Conservation (phyloP, 2,797 vertebrate species). For the Choloepus didactylus region DNA sequence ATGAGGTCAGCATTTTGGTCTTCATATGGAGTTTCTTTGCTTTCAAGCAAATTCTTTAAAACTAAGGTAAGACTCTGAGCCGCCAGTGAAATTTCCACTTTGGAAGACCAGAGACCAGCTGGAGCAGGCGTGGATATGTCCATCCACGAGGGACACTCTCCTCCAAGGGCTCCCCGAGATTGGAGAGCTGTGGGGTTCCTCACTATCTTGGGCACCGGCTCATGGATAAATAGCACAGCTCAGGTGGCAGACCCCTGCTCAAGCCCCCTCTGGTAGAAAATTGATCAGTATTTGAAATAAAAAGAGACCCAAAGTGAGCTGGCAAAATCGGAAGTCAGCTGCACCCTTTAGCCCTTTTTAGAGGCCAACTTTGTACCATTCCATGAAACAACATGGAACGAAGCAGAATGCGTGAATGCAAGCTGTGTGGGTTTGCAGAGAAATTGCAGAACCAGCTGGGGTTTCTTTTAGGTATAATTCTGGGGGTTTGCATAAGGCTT, state of each 20-base stretch:
- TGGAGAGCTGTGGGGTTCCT: background rate
- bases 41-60: constrained; percentile 38
- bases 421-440: background rate
- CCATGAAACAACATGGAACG: background rate
- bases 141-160: background rate
- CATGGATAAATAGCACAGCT: background rate
- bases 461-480: background rate
- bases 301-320: background rate
- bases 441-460: background rate
- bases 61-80: background rate
- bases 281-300: background rate
- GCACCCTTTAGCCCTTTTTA: background rate
- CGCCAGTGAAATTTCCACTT: background rate
- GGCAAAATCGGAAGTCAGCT: background rate
- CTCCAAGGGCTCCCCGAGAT: background rate
- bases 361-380: background rate
- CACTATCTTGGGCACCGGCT: background rate
- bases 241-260: background rate
- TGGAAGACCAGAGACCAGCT: background rate
- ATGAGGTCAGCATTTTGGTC: background rate
- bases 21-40: constrained; percentile 33
- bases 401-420: background rate
- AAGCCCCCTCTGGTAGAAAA: background rate
- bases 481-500: background rate
- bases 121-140: background rate